A percentile compares a stretch with the other conserved stretches of the same genome.
These are phyloP conservation scores for Desoria tigrina DNA, from an alignment of 2,888 invertebrate species.

Conservation along the genomic window DNA sequence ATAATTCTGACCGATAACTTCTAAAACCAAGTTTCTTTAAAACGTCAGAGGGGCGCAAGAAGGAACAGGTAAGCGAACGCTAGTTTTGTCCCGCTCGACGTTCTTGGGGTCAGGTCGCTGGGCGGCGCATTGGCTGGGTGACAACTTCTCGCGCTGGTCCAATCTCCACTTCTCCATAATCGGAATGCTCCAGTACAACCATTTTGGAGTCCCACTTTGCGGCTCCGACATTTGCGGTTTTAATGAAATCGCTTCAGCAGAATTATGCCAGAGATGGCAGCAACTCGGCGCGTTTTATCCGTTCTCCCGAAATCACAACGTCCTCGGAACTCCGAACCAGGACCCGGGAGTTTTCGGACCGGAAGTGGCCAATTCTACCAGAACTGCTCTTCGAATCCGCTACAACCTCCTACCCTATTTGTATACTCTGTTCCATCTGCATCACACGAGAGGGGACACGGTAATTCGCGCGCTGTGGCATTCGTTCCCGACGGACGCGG, in stretches of 20 bases:
- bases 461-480: conserved; percentile 49
- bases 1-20: not conserved
- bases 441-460: conserved; percentile 65
- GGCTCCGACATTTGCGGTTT: conserved; percentile 55
- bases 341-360: conserved; percentile 78
- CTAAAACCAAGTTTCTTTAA: not conserved
- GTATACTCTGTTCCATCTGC: conserved; percentile 75
- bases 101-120: conserved; percentile 65
- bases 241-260: conserved; percentile 55
- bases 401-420: conserved; percentile 76
- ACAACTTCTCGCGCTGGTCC: conserved; percentile 33
- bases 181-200: conserved; percentile 57
- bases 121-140: conserved; percentile 42
- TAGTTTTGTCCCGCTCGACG: conserved; percentile 75
- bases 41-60: conserved; percentile 1
- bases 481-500: conserved; percentile 54
- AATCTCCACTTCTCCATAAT: conserved; percentile 39
- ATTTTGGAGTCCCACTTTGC: conserved; percentile 54
- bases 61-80: conserved; percentile 63
- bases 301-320: conserved; percentile 57
- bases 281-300: conserved; percentile 60
- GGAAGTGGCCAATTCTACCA: conserved; percentile 67
- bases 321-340: conserved; percentile 60
- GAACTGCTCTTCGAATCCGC: conserved; percentile 66
- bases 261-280: conserved; percentile 60